Percentiles rank a stretch among this genome's conserved stretches.
phyloP scores from a whole-genome alignment of 2,888 invertebrate species.

The Sarcophaga variegata region DNA sequence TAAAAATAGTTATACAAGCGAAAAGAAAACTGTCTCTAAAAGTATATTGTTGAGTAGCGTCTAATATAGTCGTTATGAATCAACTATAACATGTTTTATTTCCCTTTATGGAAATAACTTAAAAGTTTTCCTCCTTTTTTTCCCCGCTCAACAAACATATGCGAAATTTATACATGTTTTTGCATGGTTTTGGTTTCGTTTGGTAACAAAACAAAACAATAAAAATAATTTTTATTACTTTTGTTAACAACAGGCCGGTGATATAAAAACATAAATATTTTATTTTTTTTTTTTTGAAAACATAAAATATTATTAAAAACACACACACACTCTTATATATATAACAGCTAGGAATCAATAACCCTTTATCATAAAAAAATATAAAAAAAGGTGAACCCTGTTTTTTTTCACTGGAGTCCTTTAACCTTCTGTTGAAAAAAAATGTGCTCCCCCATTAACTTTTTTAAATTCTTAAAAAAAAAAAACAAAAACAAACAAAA shows the following conservation, averaged over 20 bases:
- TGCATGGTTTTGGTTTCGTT: background rate
- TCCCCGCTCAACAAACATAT: slow-evolving; percentile 33
- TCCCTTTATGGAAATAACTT: no score
- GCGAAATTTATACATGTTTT: slow-evolving; percentile 25
- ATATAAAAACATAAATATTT: background rate
- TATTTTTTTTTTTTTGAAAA: background rate
- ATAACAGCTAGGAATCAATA: slow-evolving; percentile 43
- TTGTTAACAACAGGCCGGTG: slow-evolving; percentile 34
- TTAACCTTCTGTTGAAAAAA: background rate
- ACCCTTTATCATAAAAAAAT: slow-evolving; percentile 51
- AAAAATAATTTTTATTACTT: slow-evolving; percentile 65
- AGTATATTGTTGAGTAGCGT: no score
- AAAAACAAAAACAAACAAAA: no score
- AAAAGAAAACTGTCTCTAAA: no score
- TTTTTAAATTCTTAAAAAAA: no score
- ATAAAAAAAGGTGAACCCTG: background rate
- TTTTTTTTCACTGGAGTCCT: slow-evolving; percentile 7
- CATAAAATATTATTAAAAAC: slow-evolving; percentile 30
- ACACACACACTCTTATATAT: no score
- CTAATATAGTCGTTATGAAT: no score
- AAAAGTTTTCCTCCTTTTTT: background rate
- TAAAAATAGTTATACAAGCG: no score
- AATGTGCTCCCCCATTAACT: no score
- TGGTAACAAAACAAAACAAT: slow-evolving; percentile 57
- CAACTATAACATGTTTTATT: no score